Percentiles rank a stretch among this genome's conserved stretches.
Evolutionary conservation across 2,888 invertebrate genomes (phyloP).

Genomic region (Dorcus hopei): DNA sequence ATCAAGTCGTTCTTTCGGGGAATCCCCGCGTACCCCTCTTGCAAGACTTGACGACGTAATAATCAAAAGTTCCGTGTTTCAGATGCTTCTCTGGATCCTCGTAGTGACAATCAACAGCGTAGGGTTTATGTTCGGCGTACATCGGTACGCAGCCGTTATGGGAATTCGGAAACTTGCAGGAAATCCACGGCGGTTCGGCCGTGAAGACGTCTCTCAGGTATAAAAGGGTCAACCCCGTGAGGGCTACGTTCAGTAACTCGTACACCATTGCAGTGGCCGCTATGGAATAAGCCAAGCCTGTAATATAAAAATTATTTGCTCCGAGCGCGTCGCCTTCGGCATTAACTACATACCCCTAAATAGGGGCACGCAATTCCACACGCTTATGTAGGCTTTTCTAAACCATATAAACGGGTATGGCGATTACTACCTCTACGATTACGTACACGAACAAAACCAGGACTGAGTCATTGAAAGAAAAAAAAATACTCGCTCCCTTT

Average conservation of each 20-base stretch:
- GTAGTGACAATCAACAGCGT: neutral
- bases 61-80: slow-evolving; percentile 12
- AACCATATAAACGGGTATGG: slow-evolving; percentile 13
- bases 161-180: slow-evolving; percentile 3
- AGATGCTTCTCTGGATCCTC: neutral
- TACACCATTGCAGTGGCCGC: slow-evolving; percentile 1
- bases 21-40: neutral
- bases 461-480: neutral
- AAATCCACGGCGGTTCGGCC: slow-evolving; percentile 4
- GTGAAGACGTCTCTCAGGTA: slow-evolving; percentile 4
- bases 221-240: slow-evolving; percentile 2
- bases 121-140: neutral
- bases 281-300: slow-evolving; percentile 15
- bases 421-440: neutral
- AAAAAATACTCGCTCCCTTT: neutral
- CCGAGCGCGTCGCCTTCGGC: neutral
- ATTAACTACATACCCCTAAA: slow-evolving; percentile 5
- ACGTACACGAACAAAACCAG: slow-evolving; percentile 6
- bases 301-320: neutral
- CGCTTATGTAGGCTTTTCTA: slow-evolving; percentile 13
- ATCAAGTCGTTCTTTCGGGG: neutral
- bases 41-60: slow-evolving; percentile 6
- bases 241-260: slow-evolving; percentile 6
- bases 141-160: neutral
- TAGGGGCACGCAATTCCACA: slow-evolving; percentile 14